Percentiles rank a stretch among this genome's conserved stretches.
Evolutionary conservation across 1,140 invertebrate species (phyloP).

Genomic region (Trachelipus rathkii): DNA sequence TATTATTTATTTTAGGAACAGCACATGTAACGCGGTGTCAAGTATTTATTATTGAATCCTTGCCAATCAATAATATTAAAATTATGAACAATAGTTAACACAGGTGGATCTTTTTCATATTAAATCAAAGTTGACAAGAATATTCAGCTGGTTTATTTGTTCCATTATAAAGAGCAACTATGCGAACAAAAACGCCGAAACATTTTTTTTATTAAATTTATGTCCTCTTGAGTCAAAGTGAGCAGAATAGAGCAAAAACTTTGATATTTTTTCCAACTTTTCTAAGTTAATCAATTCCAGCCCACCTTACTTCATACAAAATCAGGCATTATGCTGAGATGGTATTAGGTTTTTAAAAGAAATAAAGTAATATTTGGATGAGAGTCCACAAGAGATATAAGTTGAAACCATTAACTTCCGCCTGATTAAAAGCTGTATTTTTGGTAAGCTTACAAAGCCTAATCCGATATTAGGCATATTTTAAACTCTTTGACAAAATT

Average conservation of each 20-base stretch:
- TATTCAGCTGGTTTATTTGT: background rate
- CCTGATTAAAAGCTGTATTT: too few relatives aligned
- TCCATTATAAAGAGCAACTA: background rate
- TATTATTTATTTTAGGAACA: background rate
- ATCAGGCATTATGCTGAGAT: background rate
- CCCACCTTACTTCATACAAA: background rate
- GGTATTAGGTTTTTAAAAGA: background rate
- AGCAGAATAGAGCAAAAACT: background rate
- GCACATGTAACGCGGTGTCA: background rate
- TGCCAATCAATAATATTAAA: too few relatives aligned
- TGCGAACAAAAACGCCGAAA: background rate
- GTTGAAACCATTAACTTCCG: too few relatives aligned
- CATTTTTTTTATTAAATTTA: background rate
- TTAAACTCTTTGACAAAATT: too few relatives aligned
- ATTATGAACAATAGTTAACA: background rate
- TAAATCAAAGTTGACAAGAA: background rate
- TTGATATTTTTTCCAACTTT: background rate
- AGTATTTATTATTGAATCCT: background rate
- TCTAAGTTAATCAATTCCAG: background rate
- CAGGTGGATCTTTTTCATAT: conserved; percentile 9
- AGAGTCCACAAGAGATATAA: background rate
- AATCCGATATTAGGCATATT: too few relatives aligned
- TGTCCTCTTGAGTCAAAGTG: background rate
- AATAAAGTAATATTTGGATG: conserved; percentile 2
- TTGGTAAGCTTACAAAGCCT: too few relatives aligned